phyloP scores from a whole-genome alignment of 1,140 invertebrate species.

The Mylabris phalerata region DNA sequence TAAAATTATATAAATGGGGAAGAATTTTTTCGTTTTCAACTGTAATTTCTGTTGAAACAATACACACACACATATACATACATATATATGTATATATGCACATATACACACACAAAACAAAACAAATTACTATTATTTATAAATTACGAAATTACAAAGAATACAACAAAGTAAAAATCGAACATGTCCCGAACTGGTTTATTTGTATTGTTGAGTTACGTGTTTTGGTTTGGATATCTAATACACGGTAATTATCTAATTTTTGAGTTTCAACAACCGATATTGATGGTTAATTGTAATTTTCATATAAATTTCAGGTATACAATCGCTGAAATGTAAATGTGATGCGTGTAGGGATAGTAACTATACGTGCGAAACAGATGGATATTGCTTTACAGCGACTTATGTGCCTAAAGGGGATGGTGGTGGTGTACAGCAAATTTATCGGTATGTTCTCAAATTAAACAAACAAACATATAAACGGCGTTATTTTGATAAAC shows the following conservation, averaged over 20 bases:
- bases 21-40: background rate
- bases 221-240: conserved; percentile 29
- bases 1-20: background rate
- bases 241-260: conserved; percentile 24
- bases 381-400: conserved; percentile 81
- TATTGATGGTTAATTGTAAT: conserved; percentile 1
- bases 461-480: conserved; percentile 1
- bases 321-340: conserved; percentile 60
- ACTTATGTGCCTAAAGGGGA: conserved; percentile 54
- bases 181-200: conserved; percentile 22
- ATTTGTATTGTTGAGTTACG: conserved; percentile 13
- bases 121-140: background rate
- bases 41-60: conserved; percentile 2
- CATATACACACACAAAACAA: background rate
- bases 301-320: conserved; percentile 28
- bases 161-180: background rate
- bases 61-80: background rate
- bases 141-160: background rate
- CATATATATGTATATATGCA: background rate
- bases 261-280: conserved; percentile 1
- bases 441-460: conserved; percentile 58
- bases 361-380: conserved; percentile 81
- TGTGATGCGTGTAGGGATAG: conserved; percentile 68
- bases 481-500: no score
- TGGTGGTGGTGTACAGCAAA: conserved; percentile 48